Evolutionary conservation across 1,140 invertebrate genomes (phyloP).

Genomic region (Stegodyphus mimosarum): DNA sequence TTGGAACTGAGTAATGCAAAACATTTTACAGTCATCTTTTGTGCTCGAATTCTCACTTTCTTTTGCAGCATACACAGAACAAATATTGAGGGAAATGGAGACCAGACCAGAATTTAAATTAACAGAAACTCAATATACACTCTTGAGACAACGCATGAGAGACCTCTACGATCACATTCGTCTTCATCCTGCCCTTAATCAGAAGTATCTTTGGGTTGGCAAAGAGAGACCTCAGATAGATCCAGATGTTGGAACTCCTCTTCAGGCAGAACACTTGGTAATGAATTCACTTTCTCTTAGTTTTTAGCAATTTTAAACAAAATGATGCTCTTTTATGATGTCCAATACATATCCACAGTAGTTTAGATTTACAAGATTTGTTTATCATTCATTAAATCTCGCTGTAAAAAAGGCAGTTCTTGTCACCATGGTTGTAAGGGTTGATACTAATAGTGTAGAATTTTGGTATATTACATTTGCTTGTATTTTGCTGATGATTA

Average conservation of each 20-base stretch:
- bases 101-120: constrained; percentile 25
- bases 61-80: constrained; percentile 50
- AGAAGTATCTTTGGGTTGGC: constrained; percentile 63
- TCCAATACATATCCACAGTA: too few relatives aligned
- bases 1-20: neutral
- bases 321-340: too few relatives aligned
- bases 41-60: neutral
- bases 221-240: constrained; percentile 57
- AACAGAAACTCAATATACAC: neutral
- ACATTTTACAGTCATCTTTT: neutral
- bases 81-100: constrained; percentile 45
- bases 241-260: constrained; percentile 45
- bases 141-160: constrained; percentile 32
- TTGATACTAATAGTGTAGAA: too few relatives aligned
- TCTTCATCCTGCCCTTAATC: constrained; percentile 63
- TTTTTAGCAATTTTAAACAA: too few relatives aligned
- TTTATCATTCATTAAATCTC: too few relatives aligned
- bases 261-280: neutral
- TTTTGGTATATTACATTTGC: too few relatives aligned
- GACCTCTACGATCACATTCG: constrained; percentile 61
- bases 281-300: too few relatives aligned
- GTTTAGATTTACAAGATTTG: too few relatives aligned
- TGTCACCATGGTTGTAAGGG: too few relatives aligned
- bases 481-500: too few relatives aligned
- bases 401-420: too few relatives aligned